Evolutionary conservation across 2,113 vertebrate genomes (phyloP), one percentile per base, ranked within the genome.

Genomic region (Rhinolophus sinicus): DNA sequence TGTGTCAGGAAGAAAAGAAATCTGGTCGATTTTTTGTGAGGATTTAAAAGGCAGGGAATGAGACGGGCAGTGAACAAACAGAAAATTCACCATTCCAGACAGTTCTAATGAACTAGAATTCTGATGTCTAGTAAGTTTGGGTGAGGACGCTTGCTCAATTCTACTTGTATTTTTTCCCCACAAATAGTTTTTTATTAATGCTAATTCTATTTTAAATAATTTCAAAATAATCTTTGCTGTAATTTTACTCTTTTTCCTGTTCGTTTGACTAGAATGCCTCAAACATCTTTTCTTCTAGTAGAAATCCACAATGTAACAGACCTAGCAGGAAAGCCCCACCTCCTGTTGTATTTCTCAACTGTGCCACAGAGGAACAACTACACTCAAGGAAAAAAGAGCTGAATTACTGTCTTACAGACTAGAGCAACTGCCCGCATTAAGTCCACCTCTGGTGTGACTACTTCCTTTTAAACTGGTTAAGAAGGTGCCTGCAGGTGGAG

Each of bases 141-240:
- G 38, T 76, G 16, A 81, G 33, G 38, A 93, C 64, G 58, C 56
- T n/a, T 80, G 22, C n/a, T 97, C 60, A 60, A 47, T 77, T 60
- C 52, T 72, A 56, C 64, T 9, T 78, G 10, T 64, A 28, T 10
- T 56, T 50, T 22, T 40, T 7, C 1, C 33, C 56, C 58, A 15
- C 33, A 83, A 73, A 82, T 21, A 54, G 30, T 60, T 58, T 96
- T 96, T 64, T 73, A 47, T n/a, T 89, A 65, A 54, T 64, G 33
- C 12, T 56, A 72, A 56, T 60, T 67, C 64, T 84, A 28, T 50
- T 88, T 93, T 47, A 84, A 90, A n/a, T 80, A 67, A 65, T 69
- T 93, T 84, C 52, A 82, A 85, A 94, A n/a, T 40, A 33, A 65
- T 54, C 19, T 83, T 30, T 58, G 19, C 30, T 77, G 24, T 56